A percentile compares a stretch with the other conserved stretches of the same genome.
phyloP scores from a whole-genome alignment of 1,140 invertebrate genomes.

The Helicoverpa zea region DNA sequence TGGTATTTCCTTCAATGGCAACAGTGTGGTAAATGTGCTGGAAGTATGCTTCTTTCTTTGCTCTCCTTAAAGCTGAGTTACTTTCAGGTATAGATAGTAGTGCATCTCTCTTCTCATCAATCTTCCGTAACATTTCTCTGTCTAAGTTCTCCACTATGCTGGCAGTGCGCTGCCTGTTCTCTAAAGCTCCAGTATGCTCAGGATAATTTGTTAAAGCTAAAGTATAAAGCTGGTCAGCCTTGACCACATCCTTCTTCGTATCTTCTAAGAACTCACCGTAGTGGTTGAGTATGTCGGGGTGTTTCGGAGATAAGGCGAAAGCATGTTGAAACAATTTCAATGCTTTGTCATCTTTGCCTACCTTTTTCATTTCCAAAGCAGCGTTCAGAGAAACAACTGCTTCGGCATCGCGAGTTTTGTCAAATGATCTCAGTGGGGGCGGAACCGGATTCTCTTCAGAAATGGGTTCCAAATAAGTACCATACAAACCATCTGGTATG shows the following conservation, averaged over 20 bases:
- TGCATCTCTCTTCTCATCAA: conserved; percentile 95
- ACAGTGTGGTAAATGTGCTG: conserved; percentile 99
- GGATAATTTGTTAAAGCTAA: conserved; percentile 94
- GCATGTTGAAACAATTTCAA: conserved; percentile 96
- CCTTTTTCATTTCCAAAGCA: conserved; percentile 93
- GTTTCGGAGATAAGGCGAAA: conserved; percentile 94
- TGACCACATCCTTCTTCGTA: conserved; percentile 94
- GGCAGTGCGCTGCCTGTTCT: conserved; percentile 94
- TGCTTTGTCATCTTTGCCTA: conserved; percentile 95
- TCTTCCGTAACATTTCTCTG: conserved; percentile 91
- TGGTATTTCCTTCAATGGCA: conserved; percentile 98
- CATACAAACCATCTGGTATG: conserved; percentile 78
- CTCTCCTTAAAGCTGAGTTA: conserved; percentile 92
- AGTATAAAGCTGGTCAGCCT: conserved; percentile 96
- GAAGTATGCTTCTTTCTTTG: conserved; percentile 98
- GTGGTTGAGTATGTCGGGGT: conserved; percentile 96
- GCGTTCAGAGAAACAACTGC: conserved; percentile 94
- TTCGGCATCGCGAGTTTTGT: conserved; percentile 88
- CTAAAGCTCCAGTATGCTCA: conserved; percentile 92
- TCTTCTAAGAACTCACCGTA: conserved; percentile 98
- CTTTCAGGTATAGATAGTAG: conserved; percentile 94
- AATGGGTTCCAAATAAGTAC: conserved; percentile 75
- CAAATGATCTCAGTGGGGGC: conserved; percentile 55
- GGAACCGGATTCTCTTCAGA: conserved; percentile 63
- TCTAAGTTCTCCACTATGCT: conserved; percentile 97